A percentile compares a stretch with the other conserved stretches of the same genome.
Evolutionary conservation across 2,797 vertebrate species (phyloP).

Genomic region (Danionella dracula): DNA sequence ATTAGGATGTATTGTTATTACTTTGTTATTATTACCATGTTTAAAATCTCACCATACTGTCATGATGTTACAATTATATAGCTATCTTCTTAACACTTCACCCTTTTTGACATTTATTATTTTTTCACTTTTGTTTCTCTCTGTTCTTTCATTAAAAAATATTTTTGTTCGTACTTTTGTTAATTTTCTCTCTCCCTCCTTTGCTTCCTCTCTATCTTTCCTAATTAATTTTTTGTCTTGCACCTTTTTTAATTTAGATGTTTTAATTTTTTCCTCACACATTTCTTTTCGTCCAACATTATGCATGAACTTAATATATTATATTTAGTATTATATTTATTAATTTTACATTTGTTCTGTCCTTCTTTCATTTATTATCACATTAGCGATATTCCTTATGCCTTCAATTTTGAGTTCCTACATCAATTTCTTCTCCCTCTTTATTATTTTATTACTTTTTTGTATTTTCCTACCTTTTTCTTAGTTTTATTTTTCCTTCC

Average conservation of each 20-base stretch:
- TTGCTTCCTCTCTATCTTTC: background rate
- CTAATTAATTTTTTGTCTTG: background rate
- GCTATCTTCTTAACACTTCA: constrained; percentile 60
- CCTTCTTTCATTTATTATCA: background rate
- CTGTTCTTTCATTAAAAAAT: background rate
- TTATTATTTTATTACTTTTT: background rate
- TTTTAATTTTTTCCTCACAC: background rate
- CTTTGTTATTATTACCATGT: too few relatives aligned
- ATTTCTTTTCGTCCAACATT: too few relatives aligned
- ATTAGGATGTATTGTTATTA: too few relatives aligned
- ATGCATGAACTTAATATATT: too few relatives aligned
- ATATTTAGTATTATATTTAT: too few relatives aligned
- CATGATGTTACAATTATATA: too few relatives aligned
- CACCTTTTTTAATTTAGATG: background rate
- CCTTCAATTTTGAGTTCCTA: background rate
- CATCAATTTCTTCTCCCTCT: background rate
- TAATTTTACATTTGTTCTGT: background rate
- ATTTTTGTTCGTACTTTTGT: background rate
- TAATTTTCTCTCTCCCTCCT: background rate
- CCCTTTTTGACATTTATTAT: constrained; percentile 12
- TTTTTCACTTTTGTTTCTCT: background rate
- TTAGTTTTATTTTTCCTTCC: background rate
- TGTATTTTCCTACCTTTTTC: background rate
- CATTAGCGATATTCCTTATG: too few relatives aligned
- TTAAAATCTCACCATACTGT: too few relatives aligned